A percentile compares a stretch with the other conserved stretches of the same genome.
These are phyloP conservation scores for Tetragnatha versicolor DNA, from an alignment of 1,140 invertebrate genomes.

Conservation along the genomic window DNA sequence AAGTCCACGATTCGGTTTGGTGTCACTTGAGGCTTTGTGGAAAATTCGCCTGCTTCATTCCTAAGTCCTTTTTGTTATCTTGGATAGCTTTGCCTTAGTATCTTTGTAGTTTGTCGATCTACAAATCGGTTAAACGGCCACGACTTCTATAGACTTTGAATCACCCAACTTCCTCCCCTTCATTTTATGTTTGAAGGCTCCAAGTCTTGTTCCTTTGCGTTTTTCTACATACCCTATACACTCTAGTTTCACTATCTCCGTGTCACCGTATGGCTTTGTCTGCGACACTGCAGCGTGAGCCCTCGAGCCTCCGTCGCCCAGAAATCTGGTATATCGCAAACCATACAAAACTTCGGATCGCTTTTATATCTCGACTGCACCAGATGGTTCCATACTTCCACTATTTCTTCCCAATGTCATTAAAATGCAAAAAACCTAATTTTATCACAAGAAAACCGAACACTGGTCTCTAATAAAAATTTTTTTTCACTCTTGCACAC, in stretches of 20 bases:
- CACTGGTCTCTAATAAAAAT: too few relatives aligned
- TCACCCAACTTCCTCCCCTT: background rate
- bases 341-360: background rate
- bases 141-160: too few relatives aligned
- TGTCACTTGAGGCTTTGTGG: background rate
- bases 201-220: background rate
- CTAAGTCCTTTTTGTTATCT: background rate
- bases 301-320: too few relatives aligned
- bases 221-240: too few relatives aligned
- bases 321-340: background rate
- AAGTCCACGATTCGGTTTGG: background rate
- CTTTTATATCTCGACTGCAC: constrained; percentile 43
- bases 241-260: too few relatives aligned
- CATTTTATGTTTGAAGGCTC: background rate
- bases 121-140: background rate
- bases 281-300: too few relatives aligned
- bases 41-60: background rate
- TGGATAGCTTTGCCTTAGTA: background rate
- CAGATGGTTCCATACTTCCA: constrained; percentile 52
- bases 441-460: too few relatives aligned
- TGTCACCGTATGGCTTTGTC: too few relatives aligned
- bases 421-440: too few relatives aligned
- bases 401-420: too few relatives aligned
- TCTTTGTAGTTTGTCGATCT: background rate
- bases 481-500: too few relatives aligned